These are phyloP conservation scores for Calidris pygmaea DNA, from an alignment of 2,113 vertebrate genomes.

Conservation along the genomic window DNA sequence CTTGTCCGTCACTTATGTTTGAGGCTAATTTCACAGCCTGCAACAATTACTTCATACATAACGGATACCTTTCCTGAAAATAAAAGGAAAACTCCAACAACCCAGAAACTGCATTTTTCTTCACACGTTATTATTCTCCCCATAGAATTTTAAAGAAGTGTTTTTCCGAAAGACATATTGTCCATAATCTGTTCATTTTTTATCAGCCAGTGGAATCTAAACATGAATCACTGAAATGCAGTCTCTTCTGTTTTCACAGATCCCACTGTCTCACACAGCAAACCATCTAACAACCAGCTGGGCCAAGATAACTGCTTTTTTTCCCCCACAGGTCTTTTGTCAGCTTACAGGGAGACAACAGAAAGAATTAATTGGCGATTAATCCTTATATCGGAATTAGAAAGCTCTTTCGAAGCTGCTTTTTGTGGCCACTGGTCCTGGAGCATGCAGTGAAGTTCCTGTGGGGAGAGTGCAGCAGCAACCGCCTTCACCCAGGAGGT, in stretches of 20 bases:
- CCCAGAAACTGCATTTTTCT: neutral
- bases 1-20: neutral
- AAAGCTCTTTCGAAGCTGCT: neutral
- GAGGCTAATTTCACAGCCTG: constrained; percentile 17
- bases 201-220: neutral
- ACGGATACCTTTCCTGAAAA: constrained; percentile 6
- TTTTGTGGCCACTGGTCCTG: neutral
- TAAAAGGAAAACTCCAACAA: neutral
- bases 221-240: neutral
- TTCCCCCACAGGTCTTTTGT: neutral
- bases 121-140: neutral
- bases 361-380: neutral
- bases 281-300: neutral
- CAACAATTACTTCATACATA: constrained; percentile 27
- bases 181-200: neutral
- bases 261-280: neutral
- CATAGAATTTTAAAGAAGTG: neutral
- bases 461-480: fast-evolving
- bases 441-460: neutral
- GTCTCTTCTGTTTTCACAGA: neutral
- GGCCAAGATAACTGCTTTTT: neutral
- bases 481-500: neutral
- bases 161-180: neutral
- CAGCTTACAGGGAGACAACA: neutral
- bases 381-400: neutral